Evolutionary conservation across 2,113 vertebrate species (phyloP).

Genomic region (Cairina moschata): DNA sequence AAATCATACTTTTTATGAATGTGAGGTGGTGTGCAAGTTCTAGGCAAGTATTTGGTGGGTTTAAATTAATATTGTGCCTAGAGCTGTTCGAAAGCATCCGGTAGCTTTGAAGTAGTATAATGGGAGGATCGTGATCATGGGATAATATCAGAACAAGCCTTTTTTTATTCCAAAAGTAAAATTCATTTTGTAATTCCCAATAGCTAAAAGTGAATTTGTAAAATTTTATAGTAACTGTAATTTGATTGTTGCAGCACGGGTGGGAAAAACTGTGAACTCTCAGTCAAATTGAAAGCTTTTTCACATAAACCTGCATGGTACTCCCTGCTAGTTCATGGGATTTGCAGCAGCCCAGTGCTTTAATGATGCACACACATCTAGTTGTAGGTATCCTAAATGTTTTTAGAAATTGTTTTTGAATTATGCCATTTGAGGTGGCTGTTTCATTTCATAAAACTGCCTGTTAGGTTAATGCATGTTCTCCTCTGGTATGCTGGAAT

Average conservation of each 20-base stretch:
- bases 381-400: neutral
- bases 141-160: neutral
- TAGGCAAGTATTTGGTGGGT: accelerated
- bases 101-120: neutral
- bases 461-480: neutral
- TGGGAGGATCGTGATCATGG: neutral
- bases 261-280: neutral
- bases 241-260: neutral
- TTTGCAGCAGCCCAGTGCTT: neutral
- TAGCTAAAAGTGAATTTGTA: neutral
- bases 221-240: neutral
- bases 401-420: neutral
- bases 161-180: neutral
- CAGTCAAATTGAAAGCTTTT: neutral
- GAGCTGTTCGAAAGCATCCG: neutral
- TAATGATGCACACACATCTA: neutral
- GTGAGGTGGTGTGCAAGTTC: neutral
- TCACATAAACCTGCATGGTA: neutral
- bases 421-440: neutral
- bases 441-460: neutral
- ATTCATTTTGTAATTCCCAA: neutral
- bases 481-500: neutral
- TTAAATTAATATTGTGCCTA: neutral
- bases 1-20: neutral
- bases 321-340: neutral